A percentile compares a stretch with the other conserved stretches of the same genome.
phyloP scores from a whole-genome alignment of 2,888 invertebrate species.

The Tridacna gigas region DNA sequence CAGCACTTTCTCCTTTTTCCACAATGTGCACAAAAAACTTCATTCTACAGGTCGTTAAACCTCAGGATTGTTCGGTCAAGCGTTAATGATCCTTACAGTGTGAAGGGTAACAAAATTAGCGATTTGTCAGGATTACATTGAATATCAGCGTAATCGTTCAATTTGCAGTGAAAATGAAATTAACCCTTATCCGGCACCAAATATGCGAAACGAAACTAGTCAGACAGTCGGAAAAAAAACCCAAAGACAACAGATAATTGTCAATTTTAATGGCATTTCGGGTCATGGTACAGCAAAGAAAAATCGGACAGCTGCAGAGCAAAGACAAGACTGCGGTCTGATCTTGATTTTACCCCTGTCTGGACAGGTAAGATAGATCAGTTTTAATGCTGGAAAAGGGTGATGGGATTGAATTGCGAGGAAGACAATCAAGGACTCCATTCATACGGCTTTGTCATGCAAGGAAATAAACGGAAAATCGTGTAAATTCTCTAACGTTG shows the following conservation, averaged over 20 bases:
- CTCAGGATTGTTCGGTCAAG: neutral
- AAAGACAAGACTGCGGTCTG: no score
- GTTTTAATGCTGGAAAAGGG: neutral
- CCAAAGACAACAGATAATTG: no score
- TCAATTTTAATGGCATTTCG: no score
- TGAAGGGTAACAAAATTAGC: constrained; percentile 8
- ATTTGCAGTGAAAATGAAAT: constrained; percentile 15
- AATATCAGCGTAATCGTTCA: constrained; percentile 14
- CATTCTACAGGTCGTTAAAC: no score
- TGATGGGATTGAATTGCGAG: neutral
- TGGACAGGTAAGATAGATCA: no score
- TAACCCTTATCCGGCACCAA: neutral
- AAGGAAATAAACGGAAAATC: constrained; percentile 22
- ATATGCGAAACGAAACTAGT: no score
- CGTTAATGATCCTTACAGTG: neutral
- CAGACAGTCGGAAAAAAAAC: no score
- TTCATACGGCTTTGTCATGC: constrained; percentile 19
- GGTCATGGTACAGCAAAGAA: no score
- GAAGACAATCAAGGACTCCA: neutral
- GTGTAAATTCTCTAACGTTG: neutral
- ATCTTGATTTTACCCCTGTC: no score
- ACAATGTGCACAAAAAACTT: no score
- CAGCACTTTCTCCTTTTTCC: no score
- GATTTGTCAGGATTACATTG: constrained; percentile 18
- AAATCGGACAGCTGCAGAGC: no score